Conservation (phyloP, 2,113 vertebrate species). For the Actinemys pallida region DNA sequence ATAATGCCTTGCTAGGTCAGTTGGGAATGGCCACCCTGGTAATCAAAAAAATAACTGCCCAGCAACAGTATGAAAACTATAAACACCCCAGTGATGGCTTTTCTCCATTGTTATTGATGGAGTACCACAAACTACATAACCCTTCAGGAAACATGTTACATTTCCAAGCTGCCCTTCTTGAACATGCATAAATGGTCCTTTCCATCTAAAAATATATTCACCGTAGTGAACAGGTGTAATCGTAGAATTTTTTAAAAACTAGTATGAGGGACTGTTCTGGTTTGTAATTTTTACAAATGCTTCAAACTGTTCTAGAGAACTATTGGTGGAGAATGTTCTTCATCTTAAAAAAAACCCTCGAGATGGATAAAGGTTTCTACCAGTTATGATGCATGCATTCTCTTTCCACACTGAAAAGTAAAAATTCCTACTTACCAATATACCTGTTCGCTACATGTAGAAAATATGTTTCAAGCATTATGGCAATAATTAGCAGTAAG, state of each 20-base stretch:
- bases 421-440: constrained; percentile 25
- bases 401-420: constrained; percentile 7
- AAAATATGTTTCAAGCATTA: constrained; percentile 40
- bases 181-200: constrained; percentile 18
- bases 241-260: not conserved
- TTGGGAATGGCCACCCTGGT: not conserved
- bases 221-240: constrained; percentile 51
- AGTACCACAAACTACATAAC: not conserved
- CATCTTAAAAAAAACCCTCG: not conserved
- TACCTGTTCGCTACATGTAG: constrained; percentile 53
- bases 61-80: not conserved
- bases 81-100: not conserved
- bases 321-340: not conserved
- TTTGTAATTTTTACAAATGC: not conserved
- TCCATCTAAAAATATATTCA: constrained; percentile 35
- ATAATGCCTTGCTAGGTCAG: not conserved
- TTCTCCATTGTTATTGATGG: not conserved
- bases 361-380: not conserved
- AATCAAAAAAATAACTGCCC: not conserved
- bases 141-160: not conserved
- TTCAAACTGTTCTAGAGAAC: not conserved
- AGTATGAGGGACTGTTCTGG: not conserved
- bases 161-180: constrained; percentile 13
- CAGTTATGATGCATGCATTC: not conserved
- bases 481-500: constrained; percentile 58